A percentile compares a stretch with the other conserved stretches of the same genome.
Evolutionary conservation across 1,140 invertebrate species (phyloP).

Genomic region (Neodiprion virginianus): DNA sequence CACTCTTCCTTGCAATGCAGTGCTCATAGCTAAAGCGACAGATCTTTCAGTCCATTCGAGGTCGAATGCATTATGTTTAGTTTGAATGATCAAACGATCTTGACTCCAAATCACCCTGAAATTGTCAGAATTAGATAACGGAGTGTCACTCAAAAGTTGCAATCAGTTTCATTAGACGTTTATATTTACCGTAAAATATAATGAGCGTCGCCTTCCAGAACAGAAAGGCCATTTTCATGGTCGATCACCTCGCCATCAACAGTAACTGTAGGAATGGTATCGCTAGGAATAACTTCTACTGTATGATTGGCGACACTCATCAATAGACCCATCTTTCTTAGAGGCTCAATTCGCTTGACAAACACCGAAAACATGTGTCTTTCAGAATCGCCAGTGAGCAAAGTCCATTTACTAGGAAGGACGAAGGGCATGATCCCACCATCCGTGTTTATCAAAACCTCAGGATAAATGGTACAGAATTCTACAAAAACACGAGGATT

Average conservation of each 20-base stretch:
- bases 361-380: constrained; percentile 36
- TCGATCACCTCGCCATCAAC: not conserved
- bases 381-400: constrained; percentile 37
- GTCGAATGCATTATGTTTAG: not conserved
- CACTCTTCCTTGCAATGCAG: not conserved
- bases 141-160: not conserved
- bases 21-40: not conserved
- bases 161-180: not conserved
- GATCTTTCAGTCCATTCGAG: not conserved
- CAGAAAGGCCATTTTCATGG: not conserved
- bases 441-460: constrained; percentile 32
- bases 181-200: not conserved
- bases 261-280: not conserved
- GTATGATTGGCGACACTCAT: not conserved
- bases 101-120: not conserved
- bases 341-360: not conserved
- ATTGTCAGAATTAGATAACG: not conserved
- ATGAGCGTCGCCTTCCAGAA: not conserved
- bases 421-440: constrained; percentile 31
- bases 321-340: not conserved
- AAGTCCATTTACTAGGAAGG: constrained; percentile 36
- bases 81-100: not conserved
- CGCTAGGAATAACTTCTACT: not conserved
- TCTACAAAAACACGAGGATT: constrained; percentile 28
- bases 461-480: constrained; percentile 38